Evolutionary conservation across 2,797 vertebrate genomes (phyloP).

Genomic region (Gallinago nigripennis): DNA sequence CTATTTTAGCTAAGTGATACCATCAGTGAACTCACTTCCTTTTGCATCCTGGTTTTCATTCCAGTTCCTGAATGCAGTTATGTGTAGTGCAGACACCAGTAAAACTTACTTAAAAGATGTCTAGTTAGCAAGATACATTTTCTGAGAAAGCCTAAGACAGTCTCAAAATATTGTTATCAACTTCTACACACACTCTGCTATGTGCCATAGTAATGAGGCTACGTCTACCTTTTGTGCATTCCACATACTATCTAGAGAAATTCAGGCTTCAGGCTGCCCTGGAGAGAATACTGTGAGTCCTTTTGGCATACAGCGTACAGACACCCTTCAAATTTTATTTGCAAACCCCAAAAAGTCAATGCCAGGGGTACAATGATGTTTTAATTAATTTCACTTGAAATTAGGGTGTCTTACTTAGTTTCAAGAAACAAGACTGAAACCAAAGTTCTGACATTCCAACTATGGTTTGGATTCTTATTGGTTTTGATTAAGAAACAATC

Average conservation of each 20-base stretch:
- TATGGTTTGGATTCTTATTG: not conserved
- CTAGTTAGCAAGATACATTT: not conserved
- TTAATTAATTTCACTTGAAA: not conserved
- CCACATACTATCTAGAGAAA: not conserved
- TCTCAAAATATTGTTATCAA: not conserved
- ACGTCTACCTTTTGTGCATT: not conserved
- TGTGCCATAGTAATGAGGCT: not conserved
- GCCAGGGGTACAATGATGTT: not conserved
- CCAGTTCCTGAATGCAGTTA: not conserved
- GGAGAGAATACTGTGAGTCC: not conserved
- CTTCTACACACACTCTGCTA: not conserved
- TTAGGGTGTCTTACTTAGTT: not conserved
- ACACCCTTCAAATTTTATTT: not conserved
- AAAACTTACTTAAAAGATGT: not conserved
- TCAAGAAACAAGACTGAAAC: not conserved
- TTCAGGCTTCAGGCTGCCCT: not conserved
- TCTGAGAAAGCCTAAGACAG: not conserved
- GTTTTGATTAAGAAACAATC: not conserved
- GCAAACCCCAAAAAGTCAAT: not conserved
- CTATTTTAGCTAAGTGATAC: constrained; percentile 6
- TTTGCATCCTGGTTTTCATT: not conserved
- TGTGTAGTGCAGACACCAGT: not conserved
- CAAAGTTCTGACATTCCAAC: not conserved
- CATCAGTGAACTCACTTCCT: not conserved
- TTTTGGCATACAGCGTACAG: not conserved